Base-by-base conservation (phyloP, 2,113 vertebrate genomes). In the Ptyas mucosa region DNA sequence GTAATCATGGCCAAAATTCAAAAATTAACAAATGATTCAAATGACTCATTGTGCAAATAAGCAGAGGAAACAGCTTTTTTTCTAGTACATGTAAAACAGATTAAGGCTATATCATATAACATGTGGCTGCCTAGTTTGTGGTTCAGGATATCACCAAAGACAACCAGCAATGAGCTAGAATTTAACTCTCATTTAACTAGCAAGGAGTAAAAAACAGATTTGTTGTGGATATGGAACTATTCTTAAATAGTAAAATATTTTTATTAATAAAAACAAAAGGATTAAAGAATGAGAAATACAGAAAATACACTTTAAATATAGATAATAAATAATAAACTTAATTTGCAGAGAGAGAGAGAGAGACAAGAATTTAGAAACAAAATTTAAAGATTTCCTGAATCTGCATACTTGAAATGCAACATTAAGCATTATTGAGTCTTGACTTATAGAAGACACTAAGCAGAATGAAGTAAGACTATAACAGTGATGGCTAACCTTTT, bases 221-320 rank as follows among this genome's bases (percentile, higher is more conserved):
- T 64, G 12, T 39, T 52, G n/a, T 61, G 21, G 54, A 87, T n/a
- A 92, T 23, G 14, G n/a, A 8, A 23, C 49, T 34, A 43, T 75
- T 14, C 61, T 61, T 55, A 88, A 75, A 88, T 53, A 86, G n/a
- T 58, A 58, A 8, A 58, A 15, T 58, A 58, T 58, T 23, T 58
- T 58, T 58, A 58, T 23, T 58, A 87, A 51, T 24, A 14, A 10
- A 23, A 55, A 54, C 53, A 24, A 58, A 89, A 39, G 51, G 88
- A 89, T 15, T 57, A 75, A 92, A 94, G 89, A 94, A 54, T 0
- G 0, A 43, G 57, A 97, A 95, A 93, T 94, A 94, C 94, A 96
- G 95, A 95, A 96, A 96, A 95, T 90, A 92, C 94, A 94, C 61
- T 90, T 93, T 95, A 93, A 96, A 94, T 95, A 87, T 61, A 87